Evolutionary conservation across 35 echinoderm and acorn worm genomes (phyloP), one percentile per base, ranked within the genome.

Genomic region (Eucidaris tribuloides): DNA sequence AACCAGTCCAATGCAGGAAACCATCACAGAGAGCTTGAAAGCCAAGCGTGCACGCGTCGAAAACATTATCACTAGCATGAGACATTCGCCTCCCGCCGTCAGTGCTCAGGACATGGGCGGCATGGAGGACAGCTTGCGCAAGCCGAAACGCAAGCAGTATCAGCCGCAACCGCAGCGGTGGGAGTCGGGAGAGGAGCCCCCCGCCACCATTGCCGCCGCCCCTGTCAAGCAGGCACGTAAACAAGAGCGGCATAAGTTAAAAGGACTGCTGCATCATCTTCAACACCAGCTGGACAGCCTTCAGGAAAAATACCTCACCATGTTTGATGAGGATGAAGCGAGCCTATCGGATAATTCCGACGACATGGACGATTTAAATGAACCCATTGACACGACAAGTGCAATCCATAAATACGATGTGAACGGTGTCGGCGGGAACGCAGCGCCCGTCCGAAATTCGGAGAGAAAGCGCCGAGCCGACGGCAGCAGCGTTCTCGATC

Each of bases 51-150:
- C 96, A n/a, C 82, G 96, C 40, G 96, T 99, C 4, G 96, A 99
- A 45, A 99, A 99, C 80, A 99, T 99, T 45, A 90, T 99, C 49
- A 93, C 91, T 37, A 92, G 86, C 33, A 97, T 97, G 94, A 86
- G 90, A 44, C 76, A 89, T 24, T 89, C 90, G 31, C 86, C 96
- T 7, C 65, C 77, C 46, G 46, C 54, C 31, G 52, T 66, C 14
- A 44, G 68, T 22, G 80, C 49, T 55, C 62, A 37, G 29, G 59
- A 85, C 18, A 50, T 76, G 46, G 74, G 78, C 44, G 81, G 88
- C 24, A 55, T 81, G 37, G 68, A 83, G 6, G 52, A 58, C 27
- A 62, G 65, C 35, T 46, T 76, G 32, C 89, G 91, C 34, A 57
- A 91, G 23, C 87, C 82, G 57, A 92, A 93, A 65, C 81, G 94